Evolutionary conservation across 1,140 invertebrate genomes (phyloP).

Genomic region (Drosophila albomicans): DNA sequence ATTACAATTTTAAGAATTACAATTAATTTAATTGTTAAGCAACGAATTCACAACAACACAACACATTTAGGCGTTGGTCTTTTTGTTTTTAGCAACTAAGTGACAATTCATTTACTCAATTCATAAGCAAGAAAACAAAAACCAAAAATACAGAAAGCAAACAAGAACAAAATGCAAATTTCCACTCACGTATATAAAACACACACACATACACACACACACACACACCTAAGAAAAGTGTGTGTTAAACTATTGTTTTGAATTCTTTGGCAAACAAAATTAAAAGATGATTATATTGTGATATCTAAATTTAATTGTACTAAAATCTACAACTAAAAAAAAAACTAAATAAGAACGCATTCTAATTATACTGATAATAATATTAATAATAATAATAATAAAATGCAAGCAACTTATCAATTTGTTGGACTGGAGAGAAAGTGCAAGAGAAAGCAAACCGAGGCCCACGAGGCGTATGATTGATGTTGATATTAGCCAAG

Average conservation of each 20-base stretch:
- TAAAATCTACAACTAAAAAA: conserved; percentile 40
- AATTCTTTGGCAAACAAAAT: conserved; percentile 57
- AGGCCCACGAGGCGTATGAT: conserved; percentile 33
- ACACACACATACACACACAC: conserved; percentile 7
- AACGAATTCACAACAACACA: conserved; percentile 32
- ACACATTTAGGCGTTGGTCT: conserved; percentile 18
- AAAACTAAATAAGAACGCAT: conserved; percentile 11
- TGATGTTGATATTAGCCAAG: conserved; percentile 65
- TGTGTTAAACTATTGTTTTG: conserved; percentile 27
- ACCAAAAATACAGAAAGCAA: conserved; percentile 21
- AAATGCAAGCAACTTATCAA: conserved; percentile 17
- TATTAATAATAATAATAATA: not conserved
- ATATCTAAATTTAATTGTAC: conserved; percentile 79
- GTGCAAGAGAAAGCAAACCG: conserved; percentile 20
- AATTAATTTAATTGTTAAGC: conserved; percentile 16
- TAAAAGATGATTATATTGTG: conserved; percentile 80
- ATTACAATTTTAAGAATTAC: conserved; percentile 8
- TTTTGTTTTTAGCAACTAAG: conserved; percentile 25
- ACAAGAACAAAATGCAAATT: conserved; percentile 15
- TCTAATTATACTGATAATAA: not conserved
- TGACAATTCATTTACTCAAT: conserved; percentile 42
- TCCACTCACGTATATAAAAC: conserved; percentile 21
- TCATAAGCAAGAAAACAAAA: conserved; percentile 4
- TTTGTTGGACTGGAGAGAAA: conserved; percentile 25
- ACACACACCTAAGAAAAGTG: not conserved